Evolutionary conservation across 2,113 vertebrate species (phyloP), one percentile per base, ranked within the genome.

Genomic region (Otolemur garnettii): DNA sequence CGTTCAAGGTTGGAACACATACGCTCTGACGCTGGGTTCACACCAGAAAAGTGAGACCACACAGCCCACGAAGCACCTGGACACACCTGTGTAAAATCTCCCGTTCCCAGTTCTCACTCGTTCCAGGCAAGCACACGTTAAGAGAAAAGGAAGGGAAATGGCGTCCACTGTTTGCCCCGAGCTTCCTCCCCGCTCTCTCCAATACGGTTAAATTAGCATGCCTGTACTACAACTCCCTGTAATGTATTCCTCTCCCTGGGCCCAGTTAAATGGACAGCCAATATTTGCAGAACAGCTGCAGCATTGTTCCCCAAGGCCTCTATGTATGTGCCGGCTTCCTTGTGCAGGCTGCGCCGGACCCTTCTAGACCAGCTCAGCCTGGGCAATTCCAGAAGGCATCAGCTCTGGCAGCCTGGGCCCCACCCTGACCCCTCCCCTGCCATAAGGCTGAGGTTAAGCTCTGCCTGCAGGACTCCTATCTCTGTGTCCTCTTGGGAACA

Each of bases 1-100:
- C 2, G 5, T 33, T 33, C 35, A 60, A 72, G 53, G 30, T 38
- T 1, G 45, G n/a, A 77, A 60, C 55, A 19, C 10, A 0, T 69
- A 72, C 26, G 18, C 8, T n/a, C 75, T n/a, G 60, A 93, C 45
- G 8, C 55, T 22, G 14, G 55, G 72, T 24, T 75, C 42, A 13
- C 17, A 55, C 3, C 14, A 15, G 14, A 38, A 21, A n/a, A 55
- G 26, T 0, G 5, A 35, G n/a, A 57, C 0, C n/a, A 5, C 2
- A 14, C 24, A n/a, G 87, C 15, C 35, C 75, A 11, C 0, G 1
- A 62, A 30, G 57, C n/a, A 14, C 24, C 78, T 7, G 12, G n/a
- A 79, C 30, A 50, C 74, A 50, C 8, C 45, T 50, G 45, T 50
- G 45, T 21, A 26, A 38, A 38, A 60, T 42, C 1, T 22, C 33